Evolutionary conservation across 2,113 vertebrate species (phyloP).

Genomic region (Nesoenas mayeri): DNA sequence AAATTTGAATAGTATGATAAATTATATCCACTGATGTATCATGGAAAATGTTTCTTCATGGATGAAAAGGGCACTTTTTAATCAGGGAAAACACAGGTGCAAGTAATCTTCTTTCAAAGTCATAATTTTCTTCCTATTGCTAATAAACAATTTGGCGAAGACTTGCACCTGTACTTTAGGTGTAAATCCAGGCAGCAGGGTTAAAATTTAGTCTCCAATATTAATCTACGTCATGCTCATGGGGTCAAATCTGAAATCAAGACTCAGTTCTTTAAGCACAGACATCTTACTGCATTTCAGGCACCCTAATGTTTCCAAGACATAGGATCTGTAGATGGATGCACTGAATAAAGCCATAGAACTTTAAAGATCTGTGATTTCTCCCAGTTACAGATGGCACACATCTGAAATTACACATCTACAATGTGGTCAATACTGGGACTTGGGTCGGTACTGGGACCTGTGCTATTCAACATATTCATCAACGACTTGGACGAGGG

Average conservation of each 20-base stretch:
- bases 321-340: not conserved
- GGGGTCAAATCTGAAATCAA: not conserved
- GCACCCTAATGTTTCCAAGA: not conserved
- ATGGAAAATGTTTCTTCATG: slow-evolving; percentile 14
- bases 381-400: not conserved
- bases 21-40: not conserved
- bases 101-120: not conserved
- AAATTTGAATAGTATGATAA: slow-evolving; percentile 30
- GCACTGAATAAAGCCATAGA: not conserved
- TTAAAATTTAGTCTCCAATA: not conserved
- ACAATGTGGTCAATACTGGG: too few species aligned
- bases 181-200: not conserved
- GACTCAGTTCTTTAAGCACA: not conserved
- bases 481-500: too few species aligned
- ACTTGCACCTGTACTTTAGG: not conserved
- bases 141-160: not conserved
- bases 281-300: not conserved
- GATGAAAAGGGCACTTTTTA: slow-evolving; percentile 18
- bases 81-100: not conserved
- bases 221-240: not conserved
- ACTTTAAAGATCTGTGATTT: not conserved
- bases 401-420: not conserved
- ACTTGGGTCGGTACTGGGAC: too few species aligned
- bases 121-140: not conserved
- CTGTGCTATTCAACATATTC: too few species aligned